These are phyloP conservation scores for Bujurquina vittata DNA, from an alignment of 2,113 vertebrate genomes.

Conservation along the genomic window DNA sequence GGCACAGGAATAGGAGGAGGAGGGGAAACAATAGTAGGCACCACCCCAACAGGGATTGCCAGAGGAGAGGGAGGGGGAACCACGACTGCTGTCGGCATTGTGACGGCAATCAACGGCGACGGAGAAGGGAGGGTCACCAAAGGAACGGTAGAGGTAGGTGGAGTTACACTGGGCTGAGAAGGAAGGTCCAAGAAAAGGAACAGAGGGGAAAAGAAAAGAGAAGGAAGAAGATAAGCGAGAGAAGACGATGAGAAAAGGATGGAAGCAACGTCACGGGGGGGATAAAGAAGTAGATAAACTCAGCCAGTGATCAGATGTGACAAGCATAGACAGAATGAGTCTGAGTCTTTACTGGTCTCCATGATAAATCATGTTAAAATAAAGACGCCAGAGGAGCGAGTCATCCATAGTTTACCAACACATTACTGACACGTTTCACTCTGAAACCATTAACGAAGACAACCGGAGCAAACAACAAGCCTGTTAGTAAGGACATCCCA, in stretches of 20 bases:
- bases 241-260: conserved; percentile 66
- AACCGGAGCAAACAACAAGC: neutral
- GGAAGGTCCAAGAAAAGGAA: conserved; percentile 17
- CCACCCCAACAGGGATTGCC: conserved; percentile 60
- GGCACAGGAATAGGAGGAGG: conserved; percentile 58
- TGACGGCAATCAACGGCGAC: conserved; percentile 51
- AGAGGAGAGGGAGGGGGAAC: conserved; percentile 70
- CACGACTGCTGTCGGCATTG: conserved; percentile 54
- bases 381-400: neutral
- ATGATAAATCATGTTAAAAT: neutral
- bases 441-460: neutral
- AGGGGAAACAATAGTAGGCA: conserved; percentile 76
- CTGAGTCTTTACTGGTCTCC: neutral
- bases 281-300: conserved; percentile 28
- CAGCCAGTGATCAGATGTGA: conserved; percentile 4
- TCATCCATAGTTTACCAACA: neutral
- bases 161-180: conserved; percentile 60
- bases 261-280: conserved; percentile 35
- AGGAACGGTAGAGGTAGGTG: conserved; percentile 45
- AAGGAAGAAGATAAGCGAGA: neutral
- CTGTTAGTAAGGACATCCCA: conserved; percentile 13
- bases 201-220: conserved; percentile 8
- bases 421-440: neutral
- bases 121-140: conserved; percentile 52
- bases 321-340: neutral